These are phyloP conservation scores for Proteles cristata DNA, from an alignment of 2,113 vertebrate genomes.

Conservation along the genomic window DNA sequence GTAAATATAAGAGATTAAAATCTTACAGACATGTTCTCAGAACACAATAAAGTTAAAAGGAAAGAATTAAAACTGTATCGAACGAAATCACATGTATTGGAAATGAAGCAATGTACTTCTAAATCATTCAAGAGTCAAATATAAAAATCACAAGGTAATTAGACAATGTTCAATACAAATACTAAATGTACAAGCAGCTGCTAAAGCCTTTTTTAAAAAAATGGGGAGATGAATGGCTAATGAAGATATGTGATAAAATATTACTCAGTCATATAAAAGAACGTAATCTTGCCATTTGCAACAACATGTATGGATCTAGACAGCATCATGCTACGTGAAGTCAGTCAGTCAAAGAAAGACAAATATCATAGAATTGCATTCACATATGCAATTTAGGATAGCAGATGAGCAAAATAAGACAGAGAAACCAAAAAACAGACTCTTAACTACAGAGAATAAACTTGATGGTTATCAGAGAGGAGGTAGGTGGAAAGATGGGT, in stretches of 20 bases:
- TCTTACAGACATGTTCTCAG: neutral
- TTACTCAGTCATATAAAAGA: neutral
- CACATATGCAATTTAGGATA: neutral
- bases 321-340: neutral
- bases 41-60: neutral
- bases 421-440: neutral
- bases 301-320: neutral
- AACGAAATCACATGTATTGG: neutral
- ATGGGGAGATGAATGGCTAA: neutral
- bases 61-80: neutral
- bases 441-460: neutral
- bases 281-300: neutral
- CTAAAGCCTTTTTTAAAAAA: neutral
- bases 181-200: neutral
- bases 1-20: neutral
- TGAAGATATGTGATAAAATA: neutral
- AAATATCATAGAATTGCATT: neutral
- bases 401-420: neutral
- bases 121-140: neutral
- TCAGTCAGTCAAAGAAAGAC: neutral
- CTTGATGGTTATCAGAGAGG: neutral
- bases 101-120: neutral
- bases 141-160: neutral
- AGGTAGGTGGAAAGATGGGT: neutral
- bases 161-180: neutral